phyloP scores from a whole-genome alignment of 2,888 invertebrate species.

The Apeira syringaria region DNA sequence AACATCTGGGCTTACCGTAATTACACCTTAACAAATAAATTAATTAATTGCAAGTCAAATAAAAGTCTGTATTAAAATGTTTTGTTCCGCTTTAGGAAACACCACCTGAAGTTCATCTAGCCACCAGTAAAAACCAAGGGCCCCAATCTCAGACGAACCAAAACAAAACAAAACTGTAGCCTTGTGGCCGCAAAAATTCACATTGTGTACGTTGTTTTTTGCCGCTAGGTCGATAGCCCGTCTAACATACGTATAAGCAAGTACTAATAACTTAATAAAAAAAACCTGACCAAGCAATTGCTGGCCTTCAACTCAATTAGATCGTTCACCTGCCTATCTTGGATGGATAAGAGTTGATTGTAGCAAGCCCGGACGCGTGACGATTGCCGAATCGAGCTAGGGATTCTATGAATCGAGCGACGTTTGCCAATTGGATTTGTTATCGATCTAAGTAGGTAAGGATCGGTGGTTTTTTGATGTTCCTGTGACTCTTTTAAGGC shows the following conservation, averaged over 20 bases:
- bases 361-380: constrained; percentile 39
- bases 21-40: too few relatives aligned
- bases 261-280: constrained; percentile 52
- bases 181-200: constrained; percentile 20
- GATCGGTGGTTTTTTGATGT: constrained; percentile 13
- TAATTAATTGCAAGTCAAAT: too few relatives aligned
- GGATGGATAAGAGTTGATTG: constrained; percentile 49
- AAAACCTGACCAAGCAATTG: constrained; percentile 68
- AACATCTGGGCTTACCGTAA: too few relatives aligned
- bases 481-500: constrained; percentile 7
- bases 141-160: constrained; percentile 15
- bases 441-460: constrained; percentile 13
- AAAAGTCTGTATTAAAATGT: too few relatives aligned
- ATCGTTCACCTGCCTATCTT: constrained; percentile 70
- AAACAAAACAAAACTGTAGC: constrained; percentile 25
- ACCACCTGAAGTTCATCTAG: not conserved
- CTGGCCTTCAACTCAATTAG: constrained; percentile 72
- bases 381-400: constrained; percentile 35
- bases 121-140: constrained; percentile 12
- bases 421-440: constrained; percentile 20
- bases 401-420: constrained; percentile 25
- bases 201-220: constrained; percentile 42
- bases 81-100: too few relatives aligned
- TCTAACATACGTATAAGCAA: constrained; percentile 49
- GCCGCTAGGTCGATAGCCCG: constrained; percentile 56